Evolutionary conservation across 2,113 vertebrate species (phyloP).

Genomic region (Tachysurus vachellii): DNA sequence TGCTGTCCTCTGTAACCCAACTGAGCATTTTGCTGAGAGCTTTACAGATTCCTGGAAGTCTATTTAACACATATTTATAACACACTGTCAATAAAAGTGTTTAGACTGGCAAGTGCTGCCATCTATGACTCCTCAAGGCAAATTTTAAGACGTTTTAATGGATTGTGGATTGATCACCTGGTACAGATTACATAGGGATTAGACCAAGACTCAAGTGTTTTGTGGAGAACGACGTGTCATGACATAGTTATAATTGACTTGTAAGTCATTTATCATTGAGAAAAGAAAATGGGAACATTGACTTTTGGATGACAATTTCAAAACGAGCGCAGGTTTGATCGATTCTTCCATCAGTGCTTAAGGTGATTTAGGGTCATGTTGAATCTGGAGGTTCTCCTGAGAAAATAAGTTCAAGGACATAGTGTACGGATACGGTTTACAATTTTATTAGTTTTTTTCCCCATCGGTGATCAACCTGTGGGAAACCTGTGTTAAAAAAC

Average conservation of each 20-base stretch:
- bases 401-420: too few relatives aligned
- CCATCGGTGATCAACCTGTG: not conserved
- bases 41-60: not conserved
- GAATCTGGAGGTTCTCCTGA: not conserved
- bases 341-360: not conserved
- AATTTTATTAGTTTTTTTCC: not conserved
- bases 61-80: slow-evolving; percentile 1
- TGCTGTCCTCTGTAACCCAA: not conserved
- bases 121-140: not conserved
- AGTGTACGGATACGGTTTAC: not conserved
- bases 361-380: not conserved
- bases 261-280: not conserved
- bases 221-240: not conserved
- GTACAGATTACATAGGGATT: slow-evolving; percentile 1
- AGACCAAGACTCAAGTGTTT: not conserved
- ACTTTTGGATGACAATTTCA: not conserved
- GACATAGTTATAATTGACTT: not conserved
- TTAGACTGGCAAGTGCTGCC: not conserved
- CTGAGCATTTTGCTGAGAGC: not conserved
- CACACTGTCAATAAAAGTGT: not conserved
- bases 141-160: not conserved
- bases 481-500: not conserved
- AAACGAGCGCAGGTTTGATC: not conserved
- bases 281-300: not conserved
- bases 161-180: not conserved